Conservation (phyloP, 1,140 invertebrate species). For the Antheraea pernyi region DNA sequence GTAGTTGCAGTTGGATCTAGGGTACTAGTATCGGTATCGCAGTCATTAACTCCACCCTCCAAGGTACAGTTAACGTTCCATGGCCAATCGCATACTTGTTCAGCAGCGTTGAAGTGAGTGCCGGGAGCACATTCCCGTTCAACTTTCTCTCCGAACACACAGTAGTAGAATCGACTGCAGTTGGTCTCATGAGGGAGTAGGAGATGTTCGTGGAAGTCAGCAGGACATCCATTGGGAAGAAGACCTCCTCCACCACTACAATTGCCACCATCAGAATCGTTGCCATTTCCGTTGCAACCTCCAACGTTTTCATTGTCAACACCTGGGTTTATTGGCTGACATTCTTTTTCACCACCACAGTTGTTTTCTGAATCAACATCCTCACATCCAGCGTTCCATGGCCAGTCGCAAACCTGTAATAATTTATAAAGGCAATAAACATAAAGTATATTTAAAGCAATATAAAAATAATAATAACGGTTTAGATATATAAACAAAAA, state of each 20-base stretch:
- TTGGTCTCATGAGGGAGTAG: conserved; percentile 45
- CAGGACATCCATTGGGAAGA: conserved; percentile 32
- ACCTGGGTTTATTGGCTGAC: conserved; percentile 6
- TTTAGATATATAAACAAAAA: too few species aligned
- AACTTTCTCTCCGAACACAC: conserved; percentile 37
- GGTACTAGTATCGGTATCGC: not conserved
- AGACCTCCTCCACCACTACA: not conserved
- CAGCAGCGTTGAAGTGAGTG: conserved; percentile 10
- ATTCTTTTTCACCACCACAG: too few species aligned
- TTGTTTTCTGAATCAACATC: too few species aligned
- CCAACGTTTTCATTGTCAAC: conserved; percentile 3
- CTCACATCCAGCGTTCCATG: conserved; percentile 17
- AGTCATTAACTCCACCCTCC: not conserved
- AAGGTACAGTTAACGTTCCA: conserved; percentile 12
- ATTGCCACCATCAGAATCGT: too few species aligned
- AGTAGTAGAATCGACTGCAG: conserved; percentile 51
- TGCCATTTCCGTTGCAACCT: not conserved
- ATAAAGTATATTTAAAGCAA: too few species aligned
- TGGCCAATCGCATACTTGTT: conserved; percentile 37
- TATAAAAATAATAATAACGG: too few species aligned
- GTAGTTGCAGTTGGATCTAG: not conserved
- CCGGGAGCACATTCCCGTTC: conserved; percentile 28
- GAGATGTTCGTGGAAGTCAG: conserved; percentile 32
- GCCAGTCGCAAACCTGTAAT: too few species aligned
- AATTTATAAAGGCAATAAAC: too few species aligned